Conservation (phyloP, 64 coral and sea anemone species). For the Montipora cactus region DNA sequence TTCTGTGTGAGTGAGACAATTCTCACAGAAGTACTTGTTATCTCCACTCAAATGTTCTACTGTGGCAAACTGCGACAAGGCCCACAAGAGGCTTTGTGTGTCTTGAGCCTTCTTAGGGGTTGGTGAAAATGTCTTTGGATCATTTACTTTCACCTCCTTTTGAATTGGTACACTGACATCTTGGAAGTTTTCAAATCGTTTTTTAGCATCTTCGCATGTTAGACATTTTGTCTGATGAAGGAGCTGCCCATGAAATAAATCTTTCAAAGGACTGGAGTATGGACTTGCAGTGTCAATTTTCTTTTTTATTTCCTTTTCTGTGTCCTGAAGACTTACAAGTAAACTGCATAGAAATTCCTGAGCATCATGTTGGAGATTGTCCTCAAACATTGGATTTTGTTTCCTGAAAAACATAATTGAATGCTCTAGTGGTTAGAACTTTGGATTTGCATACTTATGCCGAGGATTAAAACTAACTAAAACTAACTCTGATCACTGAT, state of each 20-base stretch:
- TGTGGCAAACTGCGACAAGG: slow-evolving; percentile 94
- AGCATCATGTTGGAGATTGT: slow-evolving; percentile 92
- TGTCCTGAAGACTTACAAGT: slow-evolving; percentile 85
- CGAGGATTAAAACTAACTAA: no score
- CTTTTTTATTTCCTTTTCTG: slow-evolving; percentile 62
- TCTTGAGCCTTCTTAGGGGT: slow-evolving; percentile 70
- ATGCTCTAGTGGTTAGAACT: no score
- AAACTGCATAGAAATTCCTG: slow-evolving; percentile 95
- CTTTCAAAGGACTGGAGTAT: slow-evolving; percentile 47
- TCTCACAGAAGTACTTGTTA: slow-evolving; percentile 99
- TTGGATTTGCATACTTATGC: no score
- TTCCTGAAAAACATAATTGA: slow-evolving; percentile 41
- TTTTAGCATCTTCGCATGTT: slow-evolving; percentile 92
- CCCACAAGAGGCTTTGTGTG: slow-evolving; percentile 75
- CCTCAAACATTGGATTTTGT: slow-evolving; percentile 82
- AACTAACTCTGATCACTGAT: no score
- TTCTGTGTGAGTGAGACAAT: slow-evolving; percentile 84
- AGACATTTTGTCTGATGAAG: slow-evolving; percentile 91
- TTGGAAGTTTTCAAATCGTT: slow-evolving; percentile 91
- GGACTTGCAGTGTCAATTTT: slow-evolving; percentile 2
- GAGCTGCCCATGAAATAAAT: slow-evolving; percentile 90
- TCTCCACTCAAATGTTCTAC: slow-evolving; percentile 87
- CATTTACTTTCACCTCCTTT: slow-evolving; percentile 40
- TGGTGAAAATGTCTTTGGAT: slow-evolving; percentile 65
- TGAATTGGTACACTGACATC: slow-evolving; percentile 95